Conservation (phyloP, 2,888 invertebrate species). For the Nesidiocoris tenuis region DNA sequence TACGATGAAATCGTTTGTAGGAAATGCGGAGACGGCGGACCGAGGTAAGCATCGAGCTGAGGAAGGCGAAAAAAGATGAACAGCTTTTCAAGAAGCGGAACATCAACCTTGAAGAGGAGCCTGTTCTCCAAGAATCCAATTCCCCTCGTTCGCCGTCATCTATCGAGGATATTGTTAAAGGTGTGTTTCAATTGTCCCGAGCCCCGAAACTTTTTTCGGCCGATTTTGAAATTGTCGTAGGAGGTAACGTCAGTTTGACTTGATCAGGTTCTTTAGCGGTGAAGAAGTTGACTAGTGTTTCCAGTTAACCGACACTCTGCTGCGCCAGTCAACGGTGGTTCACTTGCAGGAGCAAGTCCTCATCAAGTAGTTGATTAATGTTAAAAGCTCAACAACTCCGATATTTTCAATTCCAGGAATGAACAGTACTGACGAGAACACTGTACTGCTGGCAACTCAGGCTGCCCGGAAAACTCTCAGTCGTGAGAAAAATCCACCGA, state of each 20-base stretch:
- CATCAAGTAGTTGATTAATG: too few relatives aligned
- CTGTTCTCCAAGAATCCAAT: conserved; percentile 57
- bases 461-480: conserved; percentile 88
- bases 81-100: conserved; percentile 89
- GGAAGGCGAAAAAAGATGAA: conserved; percentile 92
- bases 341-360: too few relatives aligned
- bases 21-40: conserved; percentile 85
- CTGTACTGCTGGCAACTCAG: conserved; percentile 71
- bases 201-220: not conserved
- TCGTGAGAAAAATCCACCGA: conserved; percentile 93
- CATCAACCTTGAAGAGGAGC: conserved; percentile 63
- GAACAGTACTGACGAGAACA: conserved; percentile 63
- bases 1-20: too few relatives aligned
- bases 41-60: conserved; percentile 84
- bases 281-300: too few relatives aligned
- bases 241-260: too few relatives aligned
- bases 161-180: conserved; percentile 70
- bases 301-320: too few relatives aligned
- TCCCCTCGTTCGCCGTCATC: conserved; percentile 45
- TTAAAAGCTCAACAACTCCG: too few relatives aligned
- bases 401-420: conserved; percentile 59
- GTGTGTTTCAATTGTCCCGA: conserved; percentile 54
- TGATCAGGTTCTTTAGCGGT: too few relatives aligned
- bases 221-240: too few relatives aligned
- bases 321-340: too few relatives aligned